These are phyloP conservation scores for Hylaea fasciaria DNA, from an alignment of 2,888 invertebrate species.

Conservation along the genomic window DNA sequence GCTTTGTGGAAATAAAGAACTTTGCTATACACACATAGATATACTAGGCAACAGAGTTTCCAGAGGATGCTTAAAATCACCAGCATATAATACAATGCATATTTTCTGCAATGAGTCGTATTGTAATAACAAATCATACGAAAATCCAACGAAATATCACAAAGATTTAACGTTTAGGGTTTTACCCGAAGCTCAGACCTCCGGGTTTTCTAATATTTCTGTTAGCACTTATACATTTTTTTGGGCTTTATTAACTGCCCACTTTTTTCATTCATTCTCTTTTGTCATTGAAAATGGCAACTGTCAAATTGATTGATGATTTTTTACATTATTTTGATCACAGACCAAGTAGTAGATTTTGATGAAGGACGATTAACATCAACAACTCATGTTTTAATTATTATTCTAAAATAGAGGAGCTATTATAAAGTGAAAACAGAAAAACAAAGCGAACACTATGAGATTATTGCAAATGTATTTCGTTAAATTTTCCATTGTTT, in stretches of 20 bases:
- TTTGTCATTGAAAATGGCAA: too few relatives aligned
- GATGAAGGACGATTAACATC: too few relatives aligned
- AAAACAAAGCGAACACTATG: conserved; percentile 6
- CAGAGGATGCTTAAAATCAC: conserved; percentile 64
- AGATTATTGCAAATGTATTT: conserved; percentile 10
- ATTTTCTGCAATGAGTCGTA: conserved; percentile 55
- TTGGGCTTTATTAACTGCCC: too few relatives aligned
- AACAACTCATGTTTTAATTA: too few relatives aligned
- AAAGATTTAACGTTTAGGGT: conserved; percentile 10
- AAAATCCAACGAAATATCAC: conserved; percentile 11
- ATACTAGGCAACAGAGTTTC: conserved; percentile 54
- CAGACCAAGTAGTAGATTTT: too few relatives aligned
- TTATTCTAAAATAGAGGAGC: neutral
- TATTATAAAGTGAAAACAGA: neutral
- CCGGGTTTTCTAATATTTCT: neutral
- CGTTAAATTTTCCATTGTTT: neutral
- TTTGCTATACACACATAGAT: conserved; percentile 66
- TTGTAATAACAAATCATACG: conserved; percentile 53
- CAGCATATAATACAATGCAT: conserved; percentile 61
- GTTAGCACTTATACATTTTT: too few relatives aligned
- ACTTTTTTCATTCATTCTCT: too few relatives aligned
- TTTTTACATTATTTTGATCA: too few relatives aligned
- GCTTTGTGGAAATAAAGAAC: conserved; percentile 58
- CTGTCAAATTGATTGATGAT: too few relatives aligned
- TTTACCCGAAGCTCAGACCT: neutral